Evolutionary conservation across 2,113 vertebrate genomes (phyloP).

Genomic region (Charina bottae): DNA sequence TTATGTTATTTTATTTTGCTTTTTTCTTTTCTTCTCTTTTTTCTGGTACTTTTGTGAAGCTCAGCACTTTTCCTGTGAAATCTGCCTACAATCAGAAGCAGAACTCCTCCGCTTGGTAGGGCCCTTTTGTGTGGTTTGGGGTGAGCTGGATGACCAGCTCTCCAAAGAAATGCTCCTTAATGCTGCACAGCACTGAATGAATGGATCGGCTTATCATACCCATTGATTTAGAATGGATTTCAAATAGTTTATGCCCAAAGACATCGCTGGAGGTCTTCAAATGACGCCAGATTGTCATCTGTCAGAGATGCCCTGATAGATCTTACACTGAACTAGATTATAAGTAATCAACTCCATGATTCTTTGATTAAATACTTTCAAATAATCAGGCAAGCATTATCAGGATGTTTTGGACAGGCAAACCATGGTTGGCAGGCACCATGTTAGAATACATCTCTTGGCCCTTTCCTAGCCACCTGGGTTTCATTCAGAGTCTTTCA

Average conservation of each 20-base stretch:
- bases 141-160: neutral
- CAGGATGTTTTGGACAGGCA: neutral
- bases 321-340: no score
- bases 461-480: neutral
- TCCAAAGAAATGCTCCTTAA: neutral
- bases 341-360: neutral
- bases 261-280: neutral
- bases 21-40: no score
- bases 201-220: neutral
- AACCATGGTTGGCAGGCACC: neutral
- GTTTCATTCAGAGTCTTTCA: neutral
- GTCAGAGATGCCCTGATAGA: no score
- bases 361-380: neutral
- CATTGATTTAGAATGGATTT: neutral
- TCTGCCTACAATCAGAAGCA: slow-evolving; percentile 45
- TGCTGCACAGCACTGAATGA: no score
- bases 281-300: neutral
- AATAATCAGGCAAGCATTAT: neutral
- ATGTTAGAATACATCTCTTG: neutral
- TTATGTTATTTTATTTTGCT: neutral
- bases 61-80: neutral
- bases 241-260: neutral
- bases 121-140: neutral
- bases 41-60: neutral
- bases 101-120: slow-evolving; percentile 27